Percentiles rank a stretch among this genome's conserved stretches.
Conservation (phyloP, 2,888 invertebrate species). For the Xanthia togata region DNA sequence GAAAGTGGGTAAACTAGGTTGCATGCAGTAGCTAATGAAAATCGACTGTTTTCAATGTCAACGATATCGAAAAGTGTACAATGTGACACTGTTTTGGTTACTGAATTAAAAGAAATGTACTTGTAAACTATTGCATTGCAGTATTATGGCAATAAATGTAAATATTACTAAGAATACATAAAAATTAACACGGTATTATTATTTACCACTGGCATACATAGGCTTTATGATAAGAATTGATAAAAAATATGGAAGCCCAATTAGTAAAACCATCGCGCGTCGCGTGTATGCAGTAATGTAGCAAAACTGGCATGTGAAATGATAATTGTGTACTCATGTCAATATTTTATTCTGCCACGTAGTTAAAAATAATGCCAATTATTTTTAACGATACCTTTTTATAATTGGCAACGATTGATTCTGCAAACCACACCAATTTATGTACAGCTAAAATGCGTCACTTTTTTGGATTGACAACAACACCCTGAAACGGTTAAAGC, state of each 20-base stretch:
- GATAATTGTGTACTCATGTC: no score
- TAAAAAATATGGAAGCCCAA: no score
- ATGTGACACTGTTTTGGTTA: not conserved
- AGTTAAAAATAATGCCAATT: no score
- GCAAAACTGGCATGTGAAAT: no score
- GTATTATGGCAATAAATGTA: not conserved
- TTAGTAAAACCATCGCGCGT: not conserved
- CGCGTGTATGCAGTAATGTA: not conserved
- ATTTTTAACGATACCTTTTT: no score
- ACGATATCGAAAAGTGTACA: not conserved
- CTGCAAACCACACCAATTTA: no score
- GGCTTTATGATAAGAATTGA: not conserved
- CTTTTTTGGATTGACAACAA: no score
- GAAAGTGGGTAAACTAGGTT: not conserved
- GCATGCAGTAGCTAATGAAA: no score
- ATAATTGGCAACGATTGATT: no score
- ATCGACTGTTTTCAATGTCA: not conserved
- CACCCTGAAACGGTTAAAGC: constrained; percentile 8
- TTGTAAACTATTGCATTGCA: not conserved
- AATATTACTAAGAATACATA: not conserved
- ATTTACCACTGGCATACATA: not conserved
- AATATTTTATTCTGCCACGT: no score
- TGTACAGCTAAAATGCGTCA: no score
- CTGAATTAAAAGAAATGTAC: not conserved
- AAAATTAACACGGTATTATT: not conserved